Percentiles rank a stretch among this genome's conserved stretches.
Evolutionary conservation across 2,888 invertebrate species (phyloP).

Genomic region (Calameuta idolon): DNA sequence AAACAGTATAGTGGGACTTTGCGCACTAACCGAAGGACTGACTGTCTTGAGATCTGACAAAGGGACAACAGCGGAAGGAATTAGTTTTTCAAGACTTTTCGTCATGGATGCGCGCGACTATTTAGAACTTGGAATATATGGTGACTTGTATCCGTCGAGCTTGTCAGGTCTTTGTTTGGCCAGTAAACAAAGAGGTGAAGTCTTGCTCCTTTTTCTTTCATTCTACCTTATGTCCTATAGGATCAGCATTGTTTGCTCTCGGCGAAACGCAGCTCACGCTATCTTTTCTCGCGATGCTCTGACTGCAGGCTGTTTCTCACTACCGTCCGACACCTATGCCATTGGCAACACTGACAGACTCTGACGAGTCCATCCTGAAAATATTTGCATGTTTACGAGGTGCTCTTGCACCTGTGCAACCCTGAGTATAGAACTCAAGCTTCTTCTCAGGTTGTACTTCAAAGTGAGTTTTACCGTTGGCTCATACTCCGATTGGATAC

Average conservation of each 20-base stretch:
- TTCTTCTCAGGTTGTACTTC: background rate
- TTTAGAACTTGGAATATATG: background rate
- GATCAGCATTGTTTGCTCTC: background rate
- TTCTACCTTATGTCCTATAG: background rate
- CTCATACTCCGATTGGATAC: background rate
- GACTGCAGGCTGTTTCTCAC: background rate
- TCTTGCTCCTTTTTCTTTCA: background rate
- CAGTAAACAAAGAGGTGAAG: background rate
- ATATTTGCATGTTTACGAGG: conserved; percentile 64
- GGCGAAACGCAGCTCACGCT: background rate
- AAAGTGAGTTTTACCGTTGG: background rate
- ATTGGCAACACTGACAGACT: conserved; percentile 51
- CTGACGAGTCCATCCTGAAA: conserved; percentile 57
- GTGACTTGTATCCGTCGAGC: background rate
- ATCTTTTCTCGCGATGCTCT: background rate
- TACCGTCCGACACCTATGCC: background rate
- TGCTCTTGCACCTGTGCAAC: conserved; percentile 43
- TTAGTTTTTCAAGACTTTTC: conserved; percentile 12
- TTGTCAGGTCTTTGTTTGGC: background rate
- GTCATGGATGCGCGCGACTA: background rate
- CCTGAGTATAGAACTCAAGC: background rate
- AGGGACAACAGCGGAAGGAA: conserved; percentile 11
- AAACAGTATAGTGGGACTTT: conserved; percentile 20
- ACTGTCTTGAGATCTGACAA: background rate
- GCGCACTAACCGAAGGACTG: background rate